Conservation (phyloP, 2,888 invertebrate genomes). For the Metalampra italica region DNA sequence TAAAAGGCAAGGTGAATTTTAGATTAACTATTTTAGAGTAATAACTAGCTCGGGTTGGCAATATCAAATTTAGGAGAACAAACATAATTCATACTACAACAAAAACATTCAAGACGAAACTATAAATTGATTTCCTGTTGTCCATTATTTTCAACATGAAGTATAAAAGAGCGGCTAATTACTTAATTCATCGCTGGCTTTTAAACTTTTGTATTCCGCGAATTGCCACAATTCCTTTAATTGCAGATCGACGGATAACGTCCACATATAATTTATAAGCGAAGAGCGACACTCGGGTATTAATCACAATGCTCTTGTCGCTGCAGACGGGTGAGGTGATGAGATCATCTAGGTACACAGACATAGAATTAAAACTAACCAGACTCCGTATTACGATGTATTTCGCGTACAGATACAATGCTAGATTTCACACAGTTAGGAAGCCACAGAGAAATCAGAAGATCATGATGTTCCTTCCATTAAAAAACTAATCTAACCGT, state of each 20-base stretch:
- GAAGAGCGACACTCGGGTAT: constrained; percentile 42
- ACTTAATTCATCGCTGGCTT: constrained; percentile 53
- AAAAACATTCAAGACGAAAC: background rate
- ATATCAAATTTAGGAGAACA: no score
- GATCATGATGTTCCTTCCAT: no score
- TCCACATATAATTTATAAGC: constrained; percentile 25
- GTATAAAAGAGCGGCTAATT: constrained; percentile 34
- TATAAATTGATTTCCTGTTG: background rate
- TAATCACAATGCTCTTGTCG: constrained; percentile 47
- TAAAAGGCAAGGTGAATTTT: no score
- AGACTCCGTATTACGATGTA: no score
- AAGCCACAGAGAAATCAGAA: no score
- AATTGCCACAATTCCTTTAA: constrained; percentile 64
- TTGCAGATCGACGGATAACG: constrained; percentile 63
- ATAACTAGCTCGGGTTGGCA: no score
- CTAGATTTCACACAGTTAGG: background rate
- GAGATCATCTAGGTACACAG: constrained; percentile 4
- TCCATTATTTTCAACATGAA: background rate
- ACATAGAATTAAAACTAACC: background rate
- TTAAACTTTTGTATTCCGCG: constrained; percentile 32
- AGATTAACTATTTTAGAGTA: no score
- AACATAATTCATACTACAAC: background rate
- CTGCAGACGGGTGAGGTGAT: constrained; percentile 16
- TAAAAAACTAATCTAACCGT: no score
- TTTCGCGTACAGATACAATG: background rate